phyloP scores from a whole-genome alignment of 1,140 invertebrate species.

The Drosophila tani region DNA sequence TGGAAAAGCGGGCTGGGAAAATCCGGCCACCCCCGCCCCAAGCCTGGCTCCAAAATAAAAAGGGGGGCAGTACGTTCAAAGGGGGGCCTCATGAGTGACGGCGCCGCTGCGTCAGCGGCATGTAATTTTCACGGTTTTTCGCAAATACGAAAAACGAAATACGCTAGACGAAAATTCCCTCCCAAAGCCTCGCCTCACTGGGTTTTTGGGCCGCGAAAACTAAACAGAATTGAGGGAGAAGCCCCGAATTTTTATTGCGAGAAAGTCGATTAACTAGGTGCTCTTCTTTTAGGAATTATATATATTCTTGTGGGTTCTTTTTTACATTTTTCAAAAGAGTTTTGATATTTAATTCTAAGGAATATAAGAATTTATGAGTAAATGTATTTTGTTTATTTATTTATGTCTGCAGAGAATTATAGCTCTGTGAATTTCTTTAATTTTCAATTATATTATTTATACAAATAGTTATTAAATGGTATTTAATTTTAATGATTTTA shows the following conservation, averaged over 20 bases:
- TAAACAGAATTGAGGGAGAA: slow-evolving; percentile 10
- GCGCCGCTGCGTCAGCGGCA: slow-evolving; percentile 75
- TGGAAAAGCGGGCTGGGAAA: slow-evolving; percentile 50
- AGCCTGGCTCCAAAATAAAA: slow-evolving; percentile 39
- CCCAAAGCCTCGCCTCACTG: background rate
- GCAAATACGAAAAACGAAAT: slow-evolving; percentile 78
- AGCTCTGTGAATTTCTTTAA: no score
- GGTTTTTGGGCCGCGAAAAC: slow-evolving; percentile 3
- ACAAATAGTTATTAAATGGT: no score
- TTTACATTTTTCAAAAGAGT: background rate
- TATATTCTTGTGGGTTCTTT: background rate
- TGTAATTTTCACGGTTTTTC: slow-evolving; percentile 79
- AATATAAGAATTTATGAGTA: no score
- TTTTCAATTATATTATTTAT: no score
- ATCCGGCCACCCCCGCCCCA: background rate
- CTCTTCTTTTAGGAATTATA: background rate
- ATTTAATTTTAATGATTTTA: no score
- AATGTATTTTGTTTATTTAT: no score
- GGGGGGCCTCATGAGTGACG: slow-evolving; percentile 68
- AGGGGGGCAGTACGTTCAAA: background rate
- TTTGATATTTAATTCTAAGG: background rate
- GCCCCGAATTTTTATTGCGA: no score
- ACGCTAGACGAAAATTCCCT: slow-evolving; percentile 58
- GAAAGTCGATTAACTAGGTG: background rate
- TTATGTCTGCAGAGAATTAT: no score